Conservation (phyloP, 2,113 vertebrate genomes). For the Vombatus ursinus region DNA sequence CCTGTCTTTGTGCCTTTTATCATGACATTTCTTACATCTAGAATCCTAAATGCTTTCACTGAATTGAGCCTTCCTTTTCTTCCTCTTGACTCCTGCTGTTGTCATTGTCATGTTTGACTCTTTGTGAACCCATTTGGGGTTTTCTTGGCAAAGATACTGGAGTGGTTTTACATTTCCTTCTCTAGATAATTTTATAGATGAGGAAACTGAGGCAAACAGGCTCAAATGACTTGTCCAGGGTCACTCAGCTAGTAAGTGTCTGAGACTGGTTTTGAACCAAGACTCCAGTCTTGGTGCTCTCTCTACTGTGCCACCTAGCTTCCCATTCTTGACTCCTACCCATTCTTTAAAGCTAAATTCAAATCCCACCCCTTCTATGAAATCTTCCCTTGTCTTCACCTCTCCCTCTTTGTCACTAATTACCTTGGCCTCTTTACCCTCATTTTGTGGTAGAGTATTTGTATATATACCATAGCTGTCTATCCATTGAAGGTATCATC, state of each 20-base stretch:
- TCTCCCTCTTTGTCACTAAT: neutral
- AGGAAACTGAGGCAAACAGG: neutral
- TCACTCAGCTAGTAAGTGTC: neutral
- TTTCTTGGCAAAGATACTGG: neutral
- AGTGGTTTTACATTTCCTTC: neutral
- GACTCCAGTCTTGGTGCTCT: neutral
- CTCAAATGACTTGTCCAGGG: neutral
- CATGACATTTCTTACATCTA: neutral
- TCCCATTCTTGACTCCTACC: neutral
- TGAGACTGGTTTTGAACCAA: neutral
- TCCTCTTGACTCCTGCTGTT: neutral
- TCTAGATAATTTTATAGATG: neutral
- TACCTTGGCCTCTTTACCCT: neutral
- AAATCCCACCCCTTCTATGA: neutral
- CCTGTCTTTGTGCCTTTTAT: neutral
- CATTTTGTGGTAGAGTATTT: neutral
- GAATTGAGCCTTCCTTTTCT: neutral
- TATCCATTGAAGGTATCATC: neutral
- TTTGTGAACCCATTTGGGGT: neutral
- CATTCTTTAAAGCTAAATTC: conserved; percentile 10
- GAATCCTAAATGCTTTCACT: neutral
- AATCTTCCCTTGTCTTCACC: neutral
- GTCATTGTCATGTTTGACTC: neutral
- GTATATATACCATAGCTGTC: neutral
- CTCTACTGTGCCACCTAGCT: neutral